Conservation (phyloP, 2,888 invertebrate genomes). For the Automeris io region DNA sequence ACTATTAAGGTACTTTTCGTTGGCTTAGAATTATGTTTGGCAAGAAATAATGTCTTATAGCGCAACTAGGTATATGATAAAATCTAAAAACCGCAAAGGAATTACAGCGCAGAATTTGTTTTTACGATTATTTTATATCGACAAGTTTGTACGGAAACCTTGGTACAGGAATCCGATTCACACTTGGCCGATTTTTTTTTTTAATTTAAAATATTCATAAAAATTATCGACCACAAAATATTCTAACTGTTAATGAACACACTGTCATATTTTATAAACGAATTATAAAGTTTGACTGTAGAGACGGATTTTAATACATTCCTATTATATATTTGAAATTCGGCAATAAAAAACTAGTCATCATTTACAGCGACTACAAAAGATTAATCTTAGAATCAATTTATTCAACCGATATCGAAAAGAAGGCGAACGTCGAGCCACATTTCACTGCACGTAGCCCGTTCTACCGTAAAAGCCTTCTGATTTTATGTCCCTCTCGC, state of each 20-base stretch:
- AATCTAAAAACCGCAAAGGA: too few relatives aligned
- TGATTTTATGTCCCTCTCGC: constrained; percentile 52
- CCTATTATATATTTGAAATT: constrained; percentile 29
- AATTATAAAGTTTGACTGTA: constrained; percentile 14
- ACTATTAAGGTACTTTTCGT: too few relatives aligned
- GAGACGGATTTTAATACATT: constrained; percentile 26
- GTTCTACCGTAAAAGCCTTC: constrained; percentile 77
- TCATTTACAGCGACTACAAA: constrained; percentile 56
- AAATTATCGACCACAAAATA: not conserved
- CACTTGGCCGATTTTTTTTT: too few relatives aligned
- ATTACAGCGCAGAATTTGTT: too few relatives aligned
- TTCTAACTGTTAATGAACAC: not conserved
- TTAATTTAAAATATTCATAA: not conserved
- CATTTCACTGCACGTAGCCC: constrained; percentile 72
- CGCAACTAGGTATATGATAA: too few relatives aligned
- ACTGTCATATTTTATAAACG: not conserved
- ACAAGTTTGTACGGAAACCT: too few relatives aligned
- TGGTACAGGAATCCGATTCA: too few relatives aligned
- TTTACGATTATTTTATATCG: too few relatives aligned
- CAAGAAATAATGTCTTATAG: too few relatives aligned
- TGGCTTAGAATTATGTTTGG: too few relatives aligned
- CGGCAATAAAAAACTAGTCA: constrained; percentile 33
- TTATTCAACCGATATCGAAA: constrained; percentile 73
- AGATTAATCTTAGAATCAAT: constrained; percentile 73
- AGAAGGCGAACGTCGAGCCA: constrained; percentile 58